A percentile compares a stretch with the other conserved stretches of the same genome.
Conservation (phyloP, 2,797 vertebrate genomes). For the Pangasius macronema region DNA sequence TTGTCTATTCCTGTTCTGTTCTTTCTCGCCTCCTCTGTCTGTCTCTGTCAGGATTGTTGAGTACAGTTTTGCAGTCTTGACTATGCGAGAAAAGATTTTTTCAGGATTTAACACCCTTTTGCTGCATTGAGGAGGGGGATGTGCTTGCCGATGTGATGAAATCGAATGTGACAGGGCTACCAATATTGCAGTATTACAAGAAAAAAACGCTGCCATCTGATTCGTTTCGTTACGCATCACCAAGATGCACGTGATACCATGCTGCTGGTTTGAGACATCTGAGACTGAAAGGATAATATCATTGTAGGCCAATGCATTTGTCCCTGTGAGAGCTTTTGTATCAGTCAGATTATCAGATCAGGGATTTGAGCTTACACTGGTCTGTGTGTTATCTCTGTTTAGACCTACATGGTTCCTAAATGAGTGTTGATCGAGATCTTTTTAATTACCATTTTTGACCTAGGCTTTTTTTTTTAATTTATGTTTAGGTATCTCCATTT, state of each 20-base stretch:
- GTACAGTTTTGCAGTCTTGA: conserved; percentile 18
- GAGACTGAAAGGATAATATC: neutral
- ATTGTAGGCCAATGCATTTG: neutral
- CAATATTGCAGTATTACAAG: conserved; percentile 9
- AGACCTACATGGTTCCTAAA: neutral
- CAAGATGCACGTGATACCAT: neutral
- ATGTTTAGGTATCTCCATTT: neutral
- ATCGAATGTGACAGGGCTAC: conserved; percentile 32
- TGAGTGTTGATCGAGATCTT: conserved; percentile 10
- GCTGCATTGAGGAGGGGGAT: conserved; percentile 31
- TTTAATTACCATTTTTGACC: neutral
- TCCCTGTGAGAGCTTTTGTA: conserved; percentile 5
- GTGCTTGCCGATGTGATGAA: conserved; percentile 29
- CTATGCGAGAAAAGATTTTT: neutral
- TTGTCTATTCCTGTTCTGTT: conserved; percentile 9
- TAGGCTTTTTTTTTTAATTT: neutral
- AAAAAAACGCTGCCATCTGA: neutral
- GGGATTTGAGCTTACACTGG: conserved; percentile 9
- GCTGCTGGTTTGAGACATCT: neutral
- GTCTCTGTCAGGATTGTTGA: conserved; percentile 23
- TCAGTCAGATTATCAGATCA: neutral
- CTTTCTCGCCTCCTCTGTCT: conserved; percentile 31
- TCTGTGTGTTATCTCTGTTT: neutral
- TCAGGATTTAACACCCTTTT: conserved; percentile 12
- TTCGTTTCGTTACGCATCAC: neutral